phyloP scores from a whole-genome alignment of 2,797 vertebrate species.

The Astyanax mexicanus region DNA sequence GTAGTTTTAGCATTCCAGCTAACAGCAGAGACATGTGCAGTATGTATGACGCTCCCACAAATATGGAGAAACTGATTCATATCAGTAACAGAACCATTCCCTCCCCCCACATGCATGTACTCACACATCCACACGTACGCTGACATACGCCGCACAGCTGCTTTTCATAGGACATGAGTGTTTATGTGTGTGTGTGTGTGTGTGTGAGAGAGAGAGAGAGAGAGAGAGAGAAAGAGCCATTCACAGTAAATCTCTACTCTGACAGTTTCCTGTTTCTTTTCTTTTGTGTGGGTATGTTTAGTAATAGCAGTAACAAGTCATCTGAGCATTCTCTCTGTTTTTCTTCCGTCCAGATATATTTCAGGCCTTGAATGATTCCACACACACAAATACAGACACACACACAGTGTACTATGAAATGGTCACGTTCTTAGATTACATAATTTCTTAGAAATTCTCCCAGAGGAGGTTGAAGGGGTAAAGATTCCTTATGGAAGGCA shows the following conservation, averaged over 20 bases:
- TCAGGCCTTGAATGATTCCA: no score
- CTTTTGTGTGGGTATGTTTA: neutral
- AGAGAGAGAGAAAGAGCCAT: no score
- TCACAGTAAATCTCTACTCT: neutral
- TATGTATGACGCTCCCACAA: conserved; percentile 22
- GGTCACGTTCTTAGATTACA: neutral
- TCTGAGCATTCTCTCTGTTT: no score
- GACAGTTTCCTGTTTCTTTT: no score
- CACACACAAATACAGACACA: neutral
- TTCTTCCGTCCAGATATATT: no score
- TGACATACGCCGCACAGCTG: neutral
- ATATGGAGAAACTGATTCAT: conserved; percentile 29
- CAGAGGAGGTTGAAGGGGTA: neutral
- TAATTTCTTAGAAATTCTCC: conserved; percentile 16
- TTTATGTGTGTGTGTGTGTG: neutral
- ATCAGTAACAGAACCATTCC: neutral
- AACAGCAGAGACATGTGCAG: conserved; percentile 5
- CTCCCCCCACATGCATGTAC: neutral
- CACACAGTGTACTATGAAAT: neutral
- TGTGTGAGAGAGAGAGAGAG: no score
- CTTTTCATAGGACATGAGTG: neutral
- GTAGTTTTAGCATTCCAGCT: no score
- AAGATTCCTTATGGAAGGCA: neutral
- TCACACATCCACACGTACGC: neutral
- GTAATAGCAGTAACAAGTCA: no score